Percentiles rank a stretch among this genome's conserved stretches.
These are phyloP conservation scores for Limonius californicus DNA, from an alignment of 1,140 invertebrate species.

Conservation along the genomic window DNA sequence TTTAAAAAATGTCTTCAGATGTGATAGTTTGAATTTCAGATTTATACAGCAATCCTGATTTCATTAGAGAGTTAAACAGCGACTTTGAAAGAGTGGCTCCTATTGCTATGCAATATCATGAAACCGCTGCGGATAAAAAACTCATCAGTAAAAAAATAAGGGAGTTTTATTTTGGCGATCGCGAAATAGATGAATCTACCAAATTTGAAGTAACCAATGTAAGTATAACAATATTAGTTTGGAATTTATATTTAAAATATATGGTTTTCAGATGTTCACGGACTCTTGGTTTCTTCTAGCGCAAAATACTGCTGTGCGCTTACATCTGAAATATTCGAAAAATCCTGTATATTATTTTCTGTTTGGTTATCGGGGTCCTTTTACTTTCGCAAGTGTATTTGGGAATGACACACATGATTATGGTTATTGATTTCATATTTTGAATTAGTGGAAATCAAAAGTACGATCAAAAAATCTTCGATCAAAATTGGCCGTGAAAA, in stretches of 20 bases:
- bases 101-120: conserved; percentile 57
- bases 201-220: conserved; percentile 54
- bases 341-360: not conserved
- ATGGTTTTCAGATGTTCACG: conserved; percentile 38
- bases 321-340: not conserved
- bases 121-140: conserved; percentile 52
- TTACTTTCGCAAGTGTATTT: not conserved
- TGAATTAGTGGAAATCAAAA: no score
- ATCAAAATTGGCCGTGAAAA: no score
- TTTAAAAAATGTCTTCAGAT: not conserved
- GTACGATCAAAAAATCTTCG: no score
- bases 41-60: conserved; percentile 28
- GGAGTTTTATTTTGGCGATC: conserved; percentile 52
- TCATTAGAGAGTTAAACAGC: conserved; percentile 53
- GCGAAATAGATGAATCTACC: conserved; percentile 49
- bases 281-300: conserved; percentile 64
- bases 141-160: conserved; percentile 53
- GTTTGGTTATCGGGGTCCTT: not conserved
- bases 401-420: no score
- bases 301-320: conserved; percentile 47
- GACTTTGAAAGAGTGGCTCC: conserved; percentile 57
- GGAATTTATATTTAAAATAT: no score
- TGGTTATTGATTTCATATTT: no score
- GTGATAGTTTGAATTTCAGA: no score
- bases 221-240: conserved; percentile 33